Conservation (phyloP, 1,140 invertebrate species). For the Drosophila nigrodunni region DNA sequence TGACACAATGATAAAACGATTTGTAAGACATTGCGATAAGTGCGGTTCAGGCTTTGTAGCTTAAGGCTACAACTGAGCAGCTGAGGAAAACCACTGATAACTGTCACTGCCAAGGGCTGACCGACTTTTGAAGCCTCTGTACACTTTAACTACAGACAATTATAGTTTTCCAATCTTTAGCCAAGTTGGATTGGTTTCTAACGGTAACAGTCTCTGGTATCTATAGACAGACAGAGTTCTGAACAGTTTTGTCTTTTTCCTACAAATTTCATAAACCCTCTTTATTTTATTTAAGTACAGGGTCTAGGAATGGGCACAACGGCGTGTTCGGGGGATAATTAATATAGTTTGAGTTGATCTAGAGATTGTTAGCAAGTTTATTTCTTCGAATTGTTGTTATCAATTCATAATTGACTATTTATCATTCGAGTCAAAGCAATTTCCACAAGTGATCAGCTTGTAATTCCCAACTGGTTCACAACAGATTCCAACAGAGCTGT, state of each 20-base stretch:
- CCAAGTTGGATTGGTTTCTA: too few species aligned
- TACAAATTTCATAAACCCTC: too few species aligned
- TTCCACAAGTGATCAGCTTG: slow-evolving; percentile 15
- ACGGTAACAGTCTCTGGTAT: too few species aligned
- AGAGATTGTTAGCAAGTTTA: neutral
- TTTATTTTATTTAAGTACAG: too few species aligned
- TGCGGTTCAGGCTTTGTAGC: slow-evolving; percentile 79
- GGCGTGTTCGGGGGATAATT: slow-evolving; percentile 25
- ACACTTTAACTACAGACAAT: too few species aligned
- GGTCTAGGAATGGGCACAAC: slow-evolving; percentile 10
- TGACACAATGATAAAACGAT: slow-evolving; percentile 83
- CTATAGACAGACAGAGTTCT: too few species aligned
- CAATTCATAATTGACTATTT: neutral
- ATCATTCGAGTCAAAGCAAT: slow-evolving; percentile 1
- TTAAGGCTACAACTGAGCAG: slow-evolving; percentile 44
- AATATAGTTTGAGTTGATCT: slow-evolving; percentile 14
- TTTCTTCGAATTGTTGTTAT: neutral
- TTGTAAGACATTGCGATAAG: slow-evolving; percentile 83
- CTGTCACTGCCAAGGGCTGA: too few species aligned
- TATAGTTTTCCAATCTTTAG: too few species aligned
- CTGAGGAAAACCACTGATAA: slow-evolving; percentile 52
- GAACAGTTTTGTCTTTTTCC: too few species aligned
- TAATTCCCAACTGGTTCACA: neutral
- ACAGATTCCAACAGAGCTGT: slow-evolving; percentile 17
- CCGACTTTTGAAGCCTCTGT: too few species aligned